Conservation (phyloP, 2,113 vertebrate species). For the Tinamus guttatus region DNA sequence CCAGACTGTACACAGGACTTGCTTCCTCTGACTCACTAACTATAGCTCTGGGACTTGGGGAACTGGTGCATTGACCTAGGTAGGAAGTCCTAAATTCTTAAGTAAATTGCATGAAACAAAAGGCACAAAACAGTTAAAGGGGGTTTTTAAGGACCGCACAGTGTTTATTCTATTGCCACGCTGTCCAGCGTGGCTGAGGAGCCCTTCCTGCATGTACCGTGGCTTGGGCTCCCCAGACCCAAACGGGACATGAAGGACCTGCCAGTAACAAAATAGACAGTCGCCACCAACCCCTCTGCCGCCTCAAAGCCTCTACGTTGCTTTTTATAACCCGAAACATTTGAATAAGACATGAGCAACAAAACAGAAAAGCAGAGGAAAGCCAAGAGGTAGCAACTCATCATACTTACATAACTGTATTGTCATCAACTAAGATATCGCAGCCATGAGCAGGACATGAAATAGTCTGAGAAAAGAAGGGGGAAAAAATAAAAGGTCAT, state of each 20-base stretch:
- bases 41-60: background rate
- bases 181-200: background rate
- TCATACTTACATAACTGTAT: conserved; percentile 98
- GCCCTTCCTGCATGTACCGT: background rate
- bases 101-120: background rate
- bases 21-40: conserved; percentile 33
- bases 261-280: background rate
- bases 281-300: background rate
- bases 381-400: conserved; percentile 25
- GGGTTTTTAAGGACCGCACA: background rate
- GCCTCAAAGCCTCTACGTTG: background rate
- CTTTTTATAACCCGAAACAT: background rate
- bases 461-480: conserved; percentile 87
- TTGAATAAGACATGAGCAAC: background rate
- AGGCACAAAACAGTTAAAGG: background rate
- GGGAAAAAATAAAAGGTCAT: conserved; percentile 6
- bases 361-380: background rate
- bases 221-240: background rate
- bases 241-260: background rate
- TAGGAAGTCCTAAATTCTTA: conserved; percentile 12
- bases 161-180: background rate
- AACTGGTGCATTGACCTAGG: conserved; percentile 2
- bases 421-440: conserved; percentile 99
- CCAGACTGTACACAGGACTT: background rate
- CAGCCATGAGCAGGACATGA: conserved; percentile 99